A percentile compares a stretch with the other conserved stretches of the same genome.
phyloP scores from a whole-genome alignment of 2,797 vertebrate genomes.

The Buphagus erythrorhynchus region DNA sequence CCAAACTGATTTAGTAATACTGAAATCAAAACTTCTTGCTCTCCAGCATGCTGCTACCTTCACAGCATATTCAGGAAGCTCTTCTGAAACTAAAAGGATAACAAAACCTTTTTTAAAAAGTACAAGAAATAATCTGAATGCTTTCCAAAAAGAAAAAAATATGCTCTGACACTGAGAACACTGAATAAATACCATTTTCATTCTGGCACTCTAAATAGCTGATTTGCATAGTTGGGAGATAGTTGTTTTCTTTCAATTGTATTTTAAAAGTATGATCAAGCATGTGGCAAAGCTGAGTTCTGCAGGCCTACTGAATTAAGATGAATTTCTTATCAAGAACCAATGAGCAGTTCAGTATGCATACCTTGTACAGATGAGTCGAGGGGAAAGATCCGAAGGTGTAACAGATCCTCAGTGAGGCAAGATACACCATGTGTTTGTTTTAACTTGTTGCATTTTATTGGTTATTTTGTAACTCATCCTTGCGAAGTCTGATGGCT shows the following conservation, averaged over 20 bases:
- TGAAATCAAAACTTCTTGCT: not conserved
- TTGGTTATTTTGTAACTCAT: not conserved
- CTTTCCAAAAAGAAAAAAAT: not conserved
- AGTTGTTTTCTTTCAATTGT: not conserved
- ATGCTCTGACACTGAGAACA: not conserved
- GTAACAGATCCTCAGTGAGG: not conserved
- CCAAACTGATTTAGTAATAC: not conserved
- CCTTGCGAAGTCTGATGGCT: not conserved
- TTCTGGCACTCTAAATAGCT: not conserved
- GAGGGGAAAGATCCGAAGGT: not conserved
- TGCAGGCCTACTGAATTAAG: not conserved
- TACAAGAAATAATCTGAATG: not conserved
- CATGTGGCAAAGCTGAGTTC: not conserved
- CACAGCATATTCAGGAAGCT: not conserved
- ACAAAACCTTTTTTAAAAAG: not conserved
- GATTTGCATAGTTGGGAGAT: not conserved
- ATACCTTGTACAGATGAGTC: not conserved
- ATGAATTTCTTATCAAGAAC: not conserved
- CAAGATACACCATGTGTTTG: rapidly evolving
- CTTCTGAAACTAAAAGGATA: not conserved
- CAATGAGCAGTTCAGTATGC: not conserved
- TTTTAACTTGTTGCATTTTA: not conserved
- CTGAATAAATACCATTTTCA: not conserved
- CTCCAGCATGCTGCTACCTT: not conserved
- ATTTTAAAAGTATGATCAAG: not conserved